phyloP scores from a whole-genome alignment of 1,140 invertebrate species.

The Heliconius eleuchia region DNA sequence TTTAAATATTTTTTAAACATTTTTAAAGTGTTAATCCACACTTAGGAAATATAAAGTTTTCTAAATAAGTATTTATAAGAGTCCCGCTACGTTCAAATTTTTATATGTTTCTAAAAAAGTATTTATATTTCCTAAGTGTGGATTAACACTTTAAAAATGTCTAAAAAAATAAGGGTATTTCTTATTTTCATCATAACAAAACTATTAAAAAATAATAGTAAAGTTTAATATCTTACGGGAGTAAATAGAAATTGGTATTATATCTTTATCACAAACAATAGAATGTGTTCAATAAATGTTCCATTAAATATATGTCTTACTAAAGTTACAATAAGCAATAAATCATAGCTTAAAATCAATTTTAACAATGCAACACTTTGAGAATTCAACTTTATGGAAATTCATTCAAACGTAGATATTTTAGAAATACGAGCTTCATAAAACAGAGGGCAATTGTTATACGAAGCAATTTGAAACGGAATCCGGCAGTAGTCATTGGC shows the following conservation, averaged over 20 bases:
- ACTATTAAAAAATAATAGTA: background rate
- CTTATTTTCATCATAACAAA: background rate
- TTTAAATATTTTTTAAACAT: too few relatives aligned
- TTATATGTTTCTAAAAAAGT: too few relatives aligned
- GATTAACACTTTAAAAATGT: too few relatives aligned
- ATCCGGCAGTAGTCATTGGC: slow-evolving; percentile 24
- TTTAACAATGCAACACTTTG: slow-evolving; percentile 7
- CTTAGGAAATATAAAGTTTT: too few relatives aligned
- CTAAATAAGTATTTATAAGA: too few relatives aligned
- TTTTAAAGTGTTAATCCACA: too few relatives aligned
- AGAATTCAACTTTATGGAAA: slow-evolving; percentile 19
- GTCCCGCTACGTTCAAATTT: too few relatives aligned
- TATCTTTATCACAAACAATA: too few relatives aligned
- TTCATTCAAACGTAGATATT: slow-evolving; percentile 23
- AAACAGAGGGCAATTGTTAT: slow-evolving; percentile 28
- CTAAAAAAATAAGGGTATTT: too few relatives aligned
- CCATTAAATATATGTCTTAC: background rate
- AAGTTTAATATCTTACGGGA: background rate
- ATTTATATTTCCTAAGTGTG: too few relatives aligned
- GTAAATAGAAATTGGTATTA: background rate
- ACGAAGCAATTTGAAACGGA: slow-evolving; percentile 35
- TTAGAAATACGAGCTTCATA: slow-evolving; percentile 32
- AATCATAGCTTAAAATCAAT: background rate
- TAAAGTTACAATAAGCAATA: background rate
- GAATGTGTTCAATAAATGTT: background rate